Evolutionary conservation across 2,888 invertebrate species (phyloP), one percentile per base, ranked within the genome.

Genomic region (Laspeyria flexula): DNA sequence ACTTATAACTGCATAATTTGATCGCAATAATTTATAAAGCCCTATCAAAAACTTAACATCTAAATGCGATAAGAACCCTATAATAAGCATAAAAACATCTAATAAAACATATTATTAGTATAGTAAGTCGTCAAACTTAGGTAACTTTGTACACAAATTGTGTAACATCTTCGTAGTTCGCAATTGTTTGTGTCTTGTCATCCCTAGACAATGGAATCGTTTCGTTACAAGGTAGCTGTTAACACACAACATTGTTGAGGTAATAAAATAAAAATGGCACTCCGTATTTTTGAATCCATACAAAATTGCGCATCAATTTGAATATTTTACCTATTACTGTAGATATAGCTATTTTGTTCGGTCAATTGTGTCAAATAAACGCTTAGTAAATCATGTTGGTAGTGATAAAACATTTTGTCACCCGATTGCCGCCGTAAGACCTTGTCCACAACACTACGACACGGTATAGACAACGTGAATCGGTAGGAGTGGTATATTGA

Each of bases 351-450:
- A 42, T 30, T 42, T 43, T 10, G 43, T 34, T 48, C 34, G 7
- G 49, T 35, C 43, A 49, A 49, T 43, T 39, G 31, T 33, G 31
- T 34, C 18, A 35, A 47, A 43, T 49, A 49, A 43, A 23, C n/a
- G 27, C 23, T 34, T 9, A 30, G 43, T 45, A 46, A 55, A 34
- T 48, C 40, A 51, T 44, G 31, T 51, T 55, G 38, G 38, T 11
- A 25, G 40, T 52, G 56, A 56, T 60, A 69, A 60, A 54, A 35
- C 49, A 57, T 44, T 55, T 70, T 60, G 60, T 63, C 60, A 55
- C 53, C 57, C 45, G 45, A 52, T 68, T 55, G 55, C 57, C 47
- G 44, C 45, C 25, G 33, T 53, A 46, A 65, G n/a, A n/a, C n/a
- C n/a, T n/a, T n/a, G n/a, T n/a, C n/a, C n/a, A n/a, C n/a, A n/a